These are phyloP conservation scores for Alentia gelatinosa DNA, from an alignment of 2,888 invertebrate species.

Conservation along the genomic window DNA sequence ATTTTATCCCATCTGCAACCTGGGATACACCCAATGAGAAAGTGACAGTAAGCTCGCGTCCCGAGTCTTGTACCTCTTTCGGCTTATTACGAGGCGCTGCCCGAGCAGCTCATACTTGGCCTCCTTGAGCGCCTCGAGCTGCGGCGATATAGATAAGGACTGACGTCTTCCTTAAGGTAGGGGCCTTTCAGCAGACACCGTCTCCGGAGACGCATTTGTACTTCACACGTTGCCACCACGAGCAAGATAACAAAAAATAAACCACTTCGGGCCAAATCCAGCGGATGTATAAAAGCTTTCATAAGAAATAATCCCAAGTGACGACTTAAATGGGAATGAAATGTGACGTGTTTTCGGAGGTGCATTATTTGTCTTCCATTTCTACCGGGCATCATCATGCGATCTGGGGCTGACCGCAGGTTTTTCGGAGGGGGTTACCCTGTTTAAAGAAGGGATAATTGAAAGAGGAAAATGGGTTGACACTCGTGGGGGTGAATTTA, in stretches of 20 bases:
- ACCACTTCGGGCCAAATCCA: background rate
- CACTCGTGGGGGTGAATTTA: slow-evolving; percentile 7
- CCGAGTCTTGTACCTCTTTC: background rate
- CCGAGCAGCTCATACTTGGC: slow-evolving; percentile 8
- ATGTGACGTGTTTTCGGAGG: background rate
- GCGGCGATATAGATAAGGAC: background rate
- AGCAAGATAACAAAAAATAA: background rate
- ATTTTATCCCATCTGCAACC: slow-evolving; percentile 18
- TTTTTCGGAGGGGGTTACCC: background rate
- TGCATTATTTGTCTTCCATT: background rate
- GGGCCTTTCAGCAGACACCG: background rate
- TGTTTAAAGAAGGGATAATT: slow-evolving; percentile 32
- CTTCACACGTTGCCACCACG: background rate
- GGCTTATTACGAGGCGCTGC: background rate
- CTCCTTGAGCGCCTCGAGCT: background rate
- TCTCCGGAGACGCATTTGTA: background rate
- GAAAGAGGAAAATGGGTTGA: background rate
- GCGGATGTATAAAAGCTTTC: background rate
- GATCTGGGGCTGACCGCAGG: background rate
- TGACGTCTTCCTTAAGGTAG: background rate
- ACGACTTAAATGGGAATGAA: slow-evolving; percentile 30
- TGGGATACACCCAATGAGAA: slow-evolving; percentile 29
- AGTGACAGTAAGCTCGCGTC: background rate
- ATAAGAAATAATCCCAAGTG: background rate
- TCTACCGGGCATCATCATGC: background rate